These are phyloP conservation scores for Excalfactoria chinensis DNA, from an alignment of 2,113 vertebrate species.

Conservation along the genomic window DNA sequence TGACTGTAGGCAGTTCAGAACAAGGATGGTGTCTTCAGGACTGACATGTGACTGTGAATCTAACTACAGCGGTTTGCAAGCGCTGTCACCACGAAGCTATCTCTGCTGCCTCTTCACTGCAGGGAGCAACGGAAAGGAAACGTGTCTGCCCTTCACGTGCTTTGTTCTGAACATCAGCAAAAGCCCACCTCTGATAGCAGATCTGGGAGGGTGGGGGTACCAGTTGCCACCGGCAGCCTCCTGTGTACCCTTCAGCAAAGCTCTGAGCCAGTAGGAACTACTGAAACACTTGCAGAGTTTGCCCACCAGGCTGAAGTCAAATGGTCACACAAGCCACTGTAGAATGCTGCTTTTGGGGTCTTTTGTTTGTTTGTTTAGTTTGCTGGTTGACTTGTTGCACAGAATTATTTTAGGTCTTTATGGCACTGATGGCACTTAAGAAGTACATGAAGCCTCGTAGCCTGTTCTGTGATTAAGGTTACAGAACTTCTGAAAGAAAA, in stretches of 20 bases:
- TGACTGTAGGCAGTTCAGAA: background rate
- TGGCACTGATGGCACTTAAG: background rate
- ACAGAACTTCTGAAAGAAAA: background rate
- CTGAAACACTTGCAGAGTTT: slow-evolving; percentile 44
- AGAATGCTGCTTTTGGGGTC: background rate
- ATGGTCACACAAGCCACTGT: background rate
- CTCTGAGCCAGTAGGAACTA: background rate
- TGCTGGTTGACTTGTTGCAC: background rate
- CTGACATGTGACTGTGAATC: background rate
- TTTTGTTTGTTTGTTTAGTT: background rate
- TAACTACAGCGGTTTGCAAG: background rate
- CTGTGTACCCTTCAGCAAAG: slow-evolving; percentile 33
- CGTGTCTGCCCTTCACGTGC: background rate
- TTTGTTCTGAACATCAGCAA: background rate
- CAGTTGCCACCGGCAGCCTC: background rate
- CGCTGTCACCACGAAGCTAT: background rate
- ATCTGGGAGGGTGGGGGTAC: background rate
- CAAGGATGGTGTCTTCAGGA: background rate
- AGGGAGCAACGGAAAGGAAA: background rate
- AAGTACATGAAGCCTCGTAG: background rate
- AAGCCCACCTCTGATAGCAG: background rate
- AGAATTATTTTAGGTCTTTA: slow-evolving; percentile 25
- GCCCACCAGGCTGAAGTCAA: background rate
- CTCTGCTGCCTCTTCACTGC: background rate
- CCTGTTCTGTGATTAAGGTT: background rate